phyloP scores from a whole-genome alignment of 2,888 invertebrate genomes.

The Hirtodrosophila confusa region DNA sequence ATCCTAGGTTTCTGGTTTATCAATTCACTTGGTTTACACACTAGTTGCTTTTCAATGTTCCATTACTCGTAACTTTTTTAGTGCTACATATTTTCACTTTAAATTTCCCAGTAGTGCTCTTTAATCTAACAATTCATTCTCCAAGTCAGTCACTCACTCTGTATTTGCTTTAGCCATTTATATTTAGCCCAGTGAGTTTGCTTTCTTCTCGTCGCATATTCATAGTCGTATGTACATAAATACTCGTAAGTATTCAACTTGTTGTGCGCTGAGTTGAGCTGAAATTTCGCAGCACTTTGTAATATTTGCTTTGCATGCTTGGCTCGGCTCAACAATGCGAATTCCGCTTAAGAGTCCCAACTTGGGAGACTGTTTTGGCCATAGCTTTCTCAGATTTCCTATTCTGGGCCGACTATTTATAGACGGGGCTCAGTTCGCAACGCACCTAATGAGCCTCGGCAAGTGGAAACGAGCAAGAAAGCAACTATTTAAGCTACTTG shows the following conservation, averaged over 20 bases:
- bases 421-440: conserved; percentile 8
- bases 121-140: background rate
- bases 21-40: too few species aligned
- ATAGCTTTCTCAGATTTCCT: background rate
- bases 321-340: conserved; percentile 51
- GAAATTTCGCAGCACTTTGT: conserved; percentile 56
- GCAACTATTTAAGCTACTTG: conserved; percentile 40
- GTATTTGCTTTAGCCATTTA: conserved; percentile 28
- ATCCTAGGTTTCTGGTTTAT: too few species aligned
- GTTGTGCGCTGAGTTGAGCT: conserved; percentile 13
- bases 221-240: conserved; percentile 21
- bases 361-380: conserved; percentile 12
- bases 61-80: too few species aligned
- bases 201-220: conserved; percentile 30
- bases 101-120: conserved; percentile 21
- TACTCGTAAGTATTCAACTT: conserved; percentile 13
- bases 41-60: too few species aligned
- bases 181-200: conserved; percentile 42
- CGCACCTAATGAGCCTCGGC: conserved; percentile 43
- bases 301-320: conserved; percentile 51
- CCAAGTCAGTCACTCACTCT: background rate
- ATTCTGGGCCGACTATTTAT: conserved; percentile 39
- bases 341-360: conserved; percentile 44
- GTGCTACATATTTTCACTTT: background rate
- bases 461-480: conserved; percentile 3